Evolutionary conservation across 2,888 invertebrate genomes (phyloP).

Genomic region (Tetheella fluctuosa): DNA sequence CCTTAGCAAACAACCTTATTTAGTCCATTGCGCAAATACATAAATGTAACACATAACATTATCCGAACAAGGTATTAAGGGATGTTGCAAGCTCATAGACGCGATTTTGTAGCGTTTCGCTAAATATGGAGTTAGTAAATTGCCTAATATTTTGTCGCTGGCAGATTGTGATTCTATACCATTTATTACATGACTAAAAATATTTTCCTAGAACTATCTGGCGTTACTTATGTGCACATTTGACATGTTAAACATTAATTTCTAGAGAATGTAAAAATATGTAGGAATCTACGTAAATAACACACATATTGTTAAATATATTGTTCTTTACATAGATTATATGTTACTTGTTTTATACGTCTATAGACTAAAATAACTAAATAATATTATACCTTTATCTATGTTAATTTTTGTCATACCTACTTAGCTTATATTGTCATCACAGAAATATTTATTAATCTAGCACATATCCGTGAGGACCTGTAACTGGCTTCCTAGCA

Average conservation of each 20-base stretch:
- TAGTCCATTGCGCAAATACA: neutral
- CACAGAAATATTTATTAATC: too few relatives aligned
- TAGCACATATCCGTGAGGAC: too few relatives aligned
- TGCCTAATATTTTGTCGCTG: constrained; percentile 5
- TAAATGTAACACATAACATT: neutral
- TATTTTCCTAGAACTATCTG: neutral
- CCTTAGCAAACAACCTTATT: neutral
- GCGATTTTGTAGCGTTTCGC: neutral
- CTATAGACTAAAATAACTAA: too few relatives aligned
- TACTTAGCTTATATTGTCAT: too few relatives aligned
- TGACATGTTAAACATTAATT: neutral
- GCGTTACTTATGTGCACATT: neutral
- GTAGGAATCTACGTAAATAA: too few relatives aligned
- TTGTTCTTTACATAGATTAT: too few relatives aligned
- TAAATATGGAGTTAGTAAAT: neutral
- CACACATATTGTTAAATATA: too few relatives aligned
- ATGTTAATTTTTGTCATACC: too few relatives aligned
- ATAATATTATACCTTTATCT: too few relatives aligned
- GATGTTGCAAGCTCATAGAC: constrained; percentile 4
- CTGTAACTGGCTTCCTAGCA: too few relatives aligned
- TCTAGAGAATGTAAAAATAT: too few relatives aligned
- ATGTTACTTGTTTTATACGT: too few relatives aligned
- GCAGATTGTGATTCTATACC: neutral
- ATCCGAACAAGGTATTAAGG: neutral
- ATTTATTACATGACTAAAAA: neutral